These are phyloP conservation scores for Colinus virginianus DNA, from an alignment of 2,113 vertebrate genomes.

Conservation along the genomic window DNA sequence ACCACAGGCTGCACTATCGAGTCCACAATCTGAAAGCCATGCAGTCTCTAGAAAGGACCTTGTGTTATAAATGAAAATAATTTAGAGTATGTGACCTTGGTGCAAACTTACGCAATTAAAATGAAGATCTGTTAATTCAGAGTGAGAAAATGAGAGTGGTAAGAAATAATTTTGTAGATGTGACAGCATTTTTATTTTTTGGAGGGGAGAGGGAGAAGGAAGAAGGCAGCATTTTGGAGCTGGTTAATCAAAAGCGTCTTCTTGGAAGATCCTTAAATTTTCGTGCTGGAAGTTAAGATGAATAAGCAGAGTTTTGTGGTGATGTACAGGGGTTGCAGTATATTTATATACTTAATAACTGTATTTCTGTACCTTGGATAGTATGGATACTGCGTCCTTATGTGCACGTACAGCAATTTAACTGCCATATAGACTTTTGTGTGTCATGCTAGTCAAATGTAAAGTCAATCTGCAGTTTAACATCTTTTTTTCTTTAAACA, in stretches of 20 bases:
- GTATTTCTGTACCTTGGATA: background rate
- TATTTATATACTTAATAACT: background rate
- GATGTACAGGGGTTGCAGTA: background rate
- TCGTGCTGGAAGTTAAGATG: background rate
- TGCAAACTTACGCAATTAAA: background rate
- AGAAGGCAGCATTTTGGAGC: background rate
- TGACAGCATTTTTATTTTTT: background rate
- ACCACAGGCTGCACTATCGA: background rate
- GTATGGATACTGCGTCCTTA: background rate
- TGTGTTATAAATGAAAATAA: background rate
- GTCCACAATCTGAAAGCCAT: background rate
- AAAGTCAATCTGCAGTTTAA: background rate
- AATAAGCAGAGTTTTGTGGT: background rate
- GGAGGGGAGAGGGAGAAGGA: background rate
- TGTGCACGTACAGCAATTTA: background rate
- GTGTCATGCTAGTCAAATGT: background rate
- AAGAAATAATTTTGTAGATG: background rate
- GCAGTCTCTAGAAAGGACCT: background rate
- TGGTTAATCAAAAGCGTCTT: background rate
- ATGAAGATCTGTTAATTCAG: background rate
- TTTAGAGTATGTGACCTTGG: slow-evolving; percentile 34
- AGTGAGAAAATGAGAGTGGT: background rate
- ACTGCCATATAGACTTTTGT: background rate
- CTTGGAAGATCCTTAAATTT: background rate
- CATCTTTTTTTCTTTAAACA: slow-evolving; percentile 43